Conservation (phyloP, 2,888 invertebrate species). For the Callyntrura guangdongensis region DNA sequence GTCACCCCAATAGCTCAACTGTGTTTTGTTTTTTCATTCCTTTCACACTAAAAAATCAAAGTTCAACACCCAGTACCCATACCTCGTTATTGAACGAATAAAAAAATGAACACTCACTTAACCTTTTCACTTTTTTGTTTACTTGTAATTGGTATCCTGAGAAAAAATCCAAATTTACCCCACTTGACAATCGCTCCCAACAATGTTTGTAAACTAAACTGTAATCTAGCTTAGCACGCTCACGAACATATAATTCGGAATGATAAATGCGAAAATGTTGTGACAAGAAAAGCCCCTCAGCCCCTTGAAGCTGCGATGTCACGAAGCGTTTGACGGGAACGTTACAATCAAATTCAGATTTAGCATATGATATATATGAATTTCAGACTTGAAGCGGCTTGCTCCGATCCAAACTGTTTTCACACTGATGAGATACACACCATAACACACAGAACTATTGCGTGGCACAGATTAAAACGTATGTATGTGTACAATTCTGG, state of each 20-base stretch:
- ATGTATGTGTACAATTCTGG: background rate
- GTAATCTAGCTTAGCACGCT: background rate
- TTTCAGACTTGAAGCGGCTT: constrained; percentile 1
- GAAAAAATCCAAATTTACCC: no score
- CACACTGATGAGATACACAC: background rate
- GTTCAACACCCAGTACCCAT: no score
- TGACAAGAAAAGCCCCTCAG: constrained; percentile 59
- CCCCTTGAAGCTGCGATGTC: constrained; percentile 64
- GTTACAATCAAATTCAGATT: constrained; percentile 52
- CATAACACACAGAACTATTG: no score
- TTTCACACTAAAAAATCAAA: background rate
- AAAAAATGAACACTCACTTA: no score
- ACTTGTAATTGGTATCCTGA: no score
- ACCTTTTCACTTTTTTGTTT: no score
- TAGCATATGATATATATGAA: constrained; percentile 25
- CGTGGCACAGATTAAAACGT: background rate
- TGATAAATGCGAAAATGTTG: constrained; percentile 73
- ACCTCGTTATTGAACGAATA: no score
- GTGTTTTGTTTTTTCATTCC: background rate
- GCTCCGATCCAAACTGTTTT: background rate
- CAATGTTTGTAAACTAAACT: background rate
- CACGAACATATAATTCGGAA: constrained; percentile 17
- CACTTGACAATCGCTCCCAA: background rate
- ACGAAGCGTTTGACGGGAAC: constrained; percentile 65
- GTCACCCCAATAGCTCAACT: no score